These are phyloP conservation scores for Eueremaeus valkanovi DNA, from an alignment of 2,888 invertebrate genomes.

Conservation along the genomic window DNA sequence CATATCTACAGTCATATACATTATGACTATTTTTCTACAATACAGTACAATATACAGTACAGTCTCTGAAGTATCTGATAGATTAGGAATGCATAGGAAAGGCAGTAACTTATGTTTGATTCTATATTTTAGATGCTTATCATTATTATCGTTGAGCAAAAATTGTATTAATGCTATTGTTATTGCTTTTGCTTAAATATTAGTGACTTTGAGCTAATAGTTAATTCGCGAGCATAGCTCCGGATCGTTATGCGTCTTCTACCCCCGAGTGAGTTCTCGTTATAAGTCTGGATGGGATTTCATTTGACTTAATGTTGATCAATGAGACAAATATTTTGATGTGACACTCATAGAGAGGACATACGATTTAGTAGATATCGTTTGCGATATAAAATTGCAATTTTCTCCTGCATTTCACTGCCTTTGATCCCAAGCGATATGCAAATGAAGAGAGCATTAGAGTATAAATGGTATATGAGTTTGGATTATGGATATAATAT, in stretches of 20 bases:
- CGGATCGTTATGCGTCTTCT: neutral
- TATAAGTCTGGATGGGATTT: conserved; percentile 33
- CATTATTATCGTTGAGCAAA: conserved; percentile 18
- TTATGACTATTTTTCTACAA: too few species aligned
- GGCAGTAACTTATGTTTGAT: conserved; percentile 21
- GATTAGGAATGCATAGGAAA: neutral
- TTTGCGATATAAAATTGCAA: conserved; percentile 24
- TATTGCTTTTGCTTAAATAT: neutral
- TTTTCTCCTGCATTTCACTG: conserved; percentile 11
- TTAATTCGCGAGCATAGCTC: neutral
- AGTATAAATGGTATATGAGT: conserved; percentile 26
- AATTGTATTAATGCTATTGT: conserved; percentile 24
- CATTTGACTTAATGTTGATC: conserved; percentile 33
- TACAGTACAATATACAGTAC: neutral
- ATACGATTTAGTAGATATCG: conserved; percentile 28
- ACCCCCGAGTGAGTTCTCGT: conserved; percentile 25
- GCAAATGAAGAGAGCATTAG: neutral
- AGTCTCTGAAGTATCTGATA: neutral
- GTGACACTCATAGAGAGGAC: neutral
- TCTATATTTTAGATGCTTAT: conserved; percentile 27
- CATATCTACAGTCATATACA: neutral
- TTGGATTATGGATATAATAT: neutral
- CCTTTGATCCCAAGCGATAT: conserved; percentile 31
- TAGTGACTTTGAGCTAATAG: conserved; percentile 13
- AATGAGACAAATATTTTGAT: conserved; percentile 34